These are phyloP conservation scores for Trichoplusia ni DNA, from an alignment of 1,140 invertebrate genomes.

Conservation along the genomic window DNA sequence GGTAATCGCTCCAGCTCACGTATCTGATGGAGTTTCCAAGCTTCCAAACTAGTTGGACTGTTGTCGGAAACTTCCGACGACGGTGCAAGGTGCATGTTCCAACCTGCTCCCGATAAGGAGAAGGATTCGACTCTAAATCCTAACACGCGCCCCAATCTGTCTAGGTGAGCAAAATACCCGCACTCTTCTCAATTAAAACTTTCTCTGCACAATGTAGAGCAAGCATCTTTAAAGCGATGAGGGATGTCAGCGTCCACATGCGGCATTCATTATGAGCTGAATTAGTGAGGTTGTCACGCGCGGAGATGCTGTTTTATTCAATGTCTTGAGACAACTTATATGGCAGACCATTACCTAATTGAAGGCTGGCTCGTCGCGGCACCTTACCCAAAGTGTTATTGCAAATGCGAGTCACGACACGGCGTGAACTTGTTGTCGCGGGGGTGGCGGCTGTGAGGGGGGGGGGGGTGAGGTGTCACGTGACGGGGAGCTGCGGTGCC, in stretches of 20 bases:
- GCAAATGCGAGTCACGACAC: constrained; percentile 66
- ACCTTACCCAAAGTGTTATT: constrained; percentile 36
- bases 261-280: constrained; percentile 23
- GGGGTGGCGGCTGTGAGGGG: constrained; percentile 50
- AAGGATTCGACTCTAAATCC: constrained; percentile 68
- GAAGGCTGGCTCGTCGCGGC: constrained; percentile 38
- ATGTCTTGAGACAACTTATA: constrained; percentile 40
- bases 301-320: constrained; percentile 24
- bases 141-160: constrained; percentile 56
- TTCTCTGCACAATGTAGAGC: constrained; percentile 35
- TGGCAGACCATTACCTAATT: constrained; percentile 46
- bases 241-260: not conserved
- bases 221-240: not conserved
- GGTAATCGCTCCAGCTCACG: constrained; percentile 75
- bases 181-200: constrained; percentile 63
- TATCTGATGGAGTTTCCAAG: constrained; percentile 78
- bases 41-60: constrained; percentile 77
- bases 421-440: constrained; percentile 63
- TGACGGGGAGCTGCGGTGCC: constrained; percentile 54
- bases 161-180: constrained; percentile 50
- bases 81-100: constrained; percentile 72
- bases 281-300: constrained; percentile 16
- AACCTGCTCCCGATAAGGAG: constrained; percentile 71
- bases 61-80: constrained; percentile 71
- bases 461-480: constrained; percentile 47